Conservation (phyloP, 2,888 invertebrate species). For the Pinctada fucata region DNA sequence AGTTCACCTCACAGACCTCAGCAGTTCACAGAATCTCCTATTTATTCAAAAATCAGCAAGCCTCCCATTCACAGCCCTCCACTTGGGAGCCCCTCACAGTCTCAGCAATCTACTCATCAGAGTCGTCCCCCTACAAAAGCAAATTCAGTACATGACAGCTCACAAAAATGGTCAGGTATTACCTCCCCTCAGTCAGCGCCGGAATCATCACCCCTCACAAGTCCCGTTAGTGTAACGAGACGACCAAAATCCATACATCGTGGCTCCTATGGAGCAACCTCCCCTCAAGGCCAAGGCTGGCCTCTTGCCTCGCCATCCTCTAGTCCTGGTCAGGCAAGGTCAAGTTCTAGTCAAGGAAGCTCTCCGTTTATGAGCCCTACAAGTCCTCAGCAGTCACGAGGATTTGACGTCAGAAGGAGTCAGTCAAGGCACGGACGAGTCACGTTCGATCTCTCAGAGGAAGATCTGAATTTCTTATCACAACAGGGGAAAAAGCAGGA, state of each 20-base stretch:
- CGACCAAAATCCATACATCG: conserved; percentile 6
- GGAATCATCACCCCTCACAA: conserved; percentile 9
- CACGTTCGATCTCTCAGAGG: conserved; percentile 35
- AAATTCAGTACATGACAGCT: too few relatives aligned
- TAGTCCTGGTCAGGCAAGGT: conserved; percentile 14
- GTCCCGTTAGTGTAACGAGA: conserved; percentile 18
- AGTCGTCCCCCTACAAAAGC: too few relatives aligned
- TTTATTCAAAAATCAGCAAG: neutral
- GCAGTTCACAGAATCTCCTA: neutral
- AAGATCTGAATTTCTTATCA: conserved; percentile 40
- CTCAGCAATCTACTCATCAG: too few relatives aligned
- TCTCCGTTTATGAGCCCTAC: conserved; percentile 27
- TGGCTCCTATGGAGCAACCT: conserved; percentile 15
- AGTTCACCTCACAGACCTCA: neutral
- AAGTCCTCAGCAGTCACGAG: conserved; percentile 24
- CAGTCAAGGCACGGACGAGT: conserved; percentile 31
- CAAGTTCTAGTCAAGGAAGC: conserved; percentile 8
- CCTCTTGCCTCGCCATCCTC: neutral
- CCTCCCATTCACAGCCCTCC: neutral
- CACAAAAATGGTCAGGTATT: too few relatives aligned
- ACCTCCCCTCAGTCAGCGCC: neutral
- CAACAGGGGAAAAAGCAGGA: conserved; percentile 32
- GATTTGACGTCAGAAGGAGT: conserved; percentile 9
- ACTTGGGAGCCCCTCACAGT: too few relatives aligned
- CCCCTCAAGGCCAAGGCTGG: conserved; percentile 6